Conservation (phyloP, 2,113 vertebrate genomes). For the Phalacrocorax carbo region DNA sequence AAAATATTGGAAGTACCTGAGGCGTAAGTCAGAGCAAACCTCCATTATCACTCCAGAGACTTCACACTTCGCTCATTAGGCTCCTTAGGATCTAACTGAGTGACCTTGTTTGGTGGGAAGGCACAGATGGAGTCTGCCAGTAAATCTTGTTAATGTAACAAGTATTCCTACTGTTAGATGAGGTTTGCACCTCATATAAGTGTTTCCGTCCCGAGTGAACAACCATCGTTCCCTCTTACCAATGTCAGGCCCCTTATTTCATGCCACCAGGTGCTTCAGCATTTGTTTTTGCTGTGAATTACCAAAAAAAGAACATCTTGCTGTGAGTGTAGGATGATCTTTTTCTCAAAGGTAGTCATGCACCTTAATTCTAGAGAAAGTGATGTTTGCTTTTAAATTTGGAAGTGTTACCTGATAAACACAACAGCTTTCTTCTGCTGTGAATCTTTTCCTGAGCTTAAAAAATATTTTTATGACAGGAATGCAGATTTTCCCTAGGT, state of each 20-base stretch:
- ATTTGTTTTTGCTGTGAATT: constrained; percentile 52
- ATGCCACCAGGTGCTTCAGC: constrained; percentile 24
- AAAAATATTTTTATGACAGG: neutral
- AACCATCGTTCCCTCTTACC: constrained; percentile 22
- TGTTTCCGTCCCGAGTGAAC: constrained; percentile 58
- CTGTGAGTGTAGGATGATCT: constrained; percentile 6
- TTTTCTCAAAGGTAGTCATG: neutral
- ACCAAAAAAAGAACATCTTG: constrained; percentile 51
- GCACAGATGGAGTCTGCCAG: constrained; percentile 82
- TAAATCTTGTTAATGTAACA: constrained; percentile 82
- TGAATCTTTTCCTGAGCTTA: neutral
- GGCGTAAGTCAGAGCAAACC: constrained; percentile 65
- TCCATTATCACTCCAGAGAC: constrained; percentile 72
- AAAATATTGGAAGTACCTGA: constrained; percentile 75
- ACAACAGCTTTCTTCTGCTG: neutral
- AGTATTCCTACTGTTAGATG: constrained; percentile 75
- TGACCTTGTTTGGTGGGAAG: constrained; percentile 80
- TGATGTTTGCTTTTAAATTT: constrained; percentile 13
- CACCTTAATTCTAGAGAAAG: constrained; percentile 18
- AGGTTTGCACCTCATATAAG: constrained; percentile 69
- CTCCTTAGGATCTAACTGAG: constrained; percentile 65
- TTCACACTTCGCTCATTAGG: constrained; percentile 74
- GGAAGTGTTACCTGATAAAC: neutral
- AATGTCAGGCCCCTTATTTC: constrained; percentile 31
- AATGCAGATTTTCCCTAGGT: neutral